Base-by-base conservation (phyloP, 2,113 vertebrate species). In the Lagopus leucura region DNA sequence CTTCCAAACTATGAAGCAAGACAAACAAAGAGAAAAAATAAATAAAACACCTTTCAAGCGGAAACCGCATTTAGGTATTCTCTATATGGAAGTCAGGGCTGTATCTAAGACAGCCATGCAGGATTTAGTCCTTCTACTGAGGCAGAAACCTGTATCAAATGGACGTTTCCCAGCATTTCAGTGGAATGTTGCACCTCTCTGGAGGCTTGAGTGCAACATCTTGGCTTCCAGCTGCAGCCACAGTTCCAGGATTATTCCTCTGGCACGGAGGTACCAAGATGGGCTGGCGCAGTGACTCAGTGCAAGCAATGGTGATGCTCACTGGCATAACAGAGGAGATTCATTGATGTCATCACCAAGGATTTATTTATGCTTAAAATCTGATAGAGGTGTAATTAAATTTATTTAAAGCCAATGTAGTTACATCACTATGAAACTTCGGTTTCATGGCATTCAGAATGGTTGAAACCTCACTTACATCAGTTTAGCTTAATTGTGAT, bases 151-250 rank as follows among this genome's bases (percentile, higher is more conserved):
- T 92, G 77, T 92, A 57, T 65, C n/a, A 25, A 21, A 50, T 21
- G 32, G 14, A 47, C 69, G 73, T 96, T 96, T 95, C 54, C 79
- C 73, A 95, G 34, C 32, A 45, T 94, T 96, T 95, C 75, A 36
- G 87, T 79, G 91, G 93, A 82, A 95, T 75, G 84, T 67, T 69
- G 58, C 84, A 78, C 19, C 38, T 75, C 79, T 93, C 27, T 74
- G 92, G 84, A 92, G 67, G 19, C 78, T 93, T 69, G 70, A 86
- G 12, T 93, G 80, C 93, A 94, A 92, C 48, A 58, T 64, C 80
- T 92, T 88, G 86, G 57, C 64, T n/a, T 94, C 82, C 87, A 91
- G 19, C 30, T 82, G 52, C 66, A 96, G 82, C 71, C 66, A 79
- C 58, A 89, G 17, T 47, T 91, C 85, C 60, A 89, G 74, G 69